phyloP scores from a whole-genome alignment of 2,888 invertebrate genomes.

The Allophyes oxyacanthae region DNA sequence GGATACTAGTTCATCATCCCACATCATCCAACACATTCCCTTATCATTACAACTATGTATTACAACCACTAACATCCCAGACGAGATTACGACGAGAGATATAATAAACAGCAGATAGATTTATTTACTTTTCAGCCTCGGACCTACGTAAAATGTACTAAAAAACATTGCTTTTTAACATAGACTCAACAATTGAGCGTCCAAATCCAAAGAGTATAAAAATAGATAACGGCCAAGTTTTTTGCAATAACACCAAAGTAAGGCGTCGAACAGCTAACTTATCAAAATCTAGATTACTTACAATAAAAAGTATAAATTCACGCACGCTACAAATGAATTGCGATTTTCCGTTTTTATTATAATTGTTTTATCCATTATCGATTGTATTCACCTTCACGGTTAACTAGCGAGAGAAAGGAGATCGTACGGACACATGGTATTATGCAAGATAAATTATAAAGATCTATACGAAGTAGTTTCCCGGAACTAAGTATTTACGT shows the following conservation, averaged over 20 bases:
- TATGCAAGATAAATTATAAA: slow-evolving; percentile 48
- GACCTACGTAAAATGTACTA: slow-evolving; percentile 1
- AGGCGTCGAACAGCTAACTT: slow-evolving; percentile 26
- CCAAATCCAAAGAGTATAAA: slow-evolving; percentile 30
- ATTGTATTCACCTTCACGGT: slow-evolving; percentile 57
- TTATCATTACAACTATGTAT: too few species aligned
- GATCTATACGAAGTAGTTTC: slow-evolving; percentile 46
- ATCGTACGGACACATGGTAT: slow-evolving; percentile 32
- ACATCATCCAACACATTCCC: too few species aligned
- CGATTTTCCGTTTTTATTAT: slow-evolving; percentile 51
- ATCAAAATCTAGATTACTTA: slow-evolving; percentile 48
- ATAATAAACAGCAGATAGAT: too few species aligned
- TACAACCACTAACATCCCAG: too few species aligned
- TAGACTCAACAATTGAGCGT: slow-evolving; percentile 32
- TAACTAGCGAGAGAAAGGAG: slow-evolving; percentile 51
- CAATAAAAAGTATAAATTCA: slow-evolving; percentile 44
- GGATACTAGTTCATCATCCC: too few species aligned
- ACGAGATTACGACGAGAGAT: too few species aligned
- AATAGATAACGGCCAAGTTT: slow-evolving; percentile 35
- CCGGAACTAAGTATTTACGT: slow-evolving; percentile 56
- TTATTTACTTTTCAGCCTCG: too few species aligned
- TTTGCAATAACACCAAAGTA: slow-evolving; percentile 39
- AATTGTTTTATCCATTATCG: slow-evolving; percentile 55
- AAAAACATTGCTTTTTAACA: slow-evolving; percentile 8
- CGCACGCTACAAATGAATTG: slow-evolving; percentile 46